Evolutionary conservation across 2,797 vertebrate genomes (phyloP).

Genomic region (Acipenser transmontanus): DNA sequence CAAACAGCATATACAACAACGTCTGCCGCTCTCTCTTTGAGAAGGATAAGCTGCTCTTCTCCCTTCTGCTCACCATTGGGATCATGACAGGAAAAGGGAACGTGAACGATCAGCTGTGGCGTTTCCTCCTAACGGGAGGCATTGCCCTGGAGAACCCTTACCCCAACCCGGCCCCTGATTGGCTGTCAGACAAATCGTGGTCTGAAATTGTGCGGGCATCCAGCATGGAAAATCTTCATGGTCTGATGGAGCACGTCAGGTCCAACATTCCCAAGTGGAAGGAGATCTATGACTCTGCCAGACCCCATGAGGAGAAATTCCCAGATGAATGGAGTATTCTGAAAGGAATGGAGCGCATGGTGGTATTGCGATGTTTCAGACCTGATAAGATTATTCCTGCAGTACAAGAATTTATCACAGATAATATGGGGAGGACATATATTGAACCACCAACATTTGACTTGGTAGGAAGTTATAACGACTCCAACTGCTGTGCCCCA

Average conservation of each 20-base stretch:
- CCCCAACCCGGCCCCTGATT: conserved; percentile 76
- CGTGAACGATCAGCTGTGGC: conserved; percentile 72
- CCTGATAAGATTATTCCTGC: conserved; percentile 86
- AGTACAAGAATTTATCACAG: conserved; percentile 70
- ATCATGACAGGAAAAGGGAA: conserved; percentile 74
- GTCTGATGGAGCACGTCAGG: conserved; percentile 66
- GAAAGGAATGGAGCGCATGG: conserved; percentile 66
- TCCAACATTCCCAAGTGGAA: conserved; percentile 65
- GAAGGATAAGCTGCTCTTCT: conserved; percentile 91
- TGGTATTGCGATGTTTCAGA: conserved; percentile 78
- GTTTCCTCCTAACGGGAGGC: conserved; percentile 82
- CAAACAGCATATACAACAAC: conserved; percentile 79
- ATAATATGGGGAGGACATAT: conserved; percentile 72
- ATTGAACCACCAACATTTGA: conserved; percentile 87
- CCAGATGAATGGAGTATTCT: conserved; percentile 63
- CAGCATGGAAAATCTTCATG: conserved; percentile 53
- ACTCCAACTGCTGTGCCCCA: conserved; percentile 81
- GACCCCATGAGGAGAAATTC: conserved; percentile 67
- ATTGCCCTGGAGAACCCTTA: conserved; percentile 79
- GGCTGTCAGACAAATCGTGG: conserved; percentile 86
- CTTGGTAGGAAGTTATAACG: conserved; percentile 77
- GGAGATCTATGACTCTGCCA: conserved; percentile 73
- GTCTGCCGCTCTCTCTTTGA: conserved; percentile 91
- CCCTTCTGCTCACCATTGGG: conserved; percentile 77
- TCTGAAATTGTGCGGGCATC: conserved; percentile 79